These are phyloP conservation scores for Alectoris magna DNA, from an alignment of 2,797 vertebrate species.

Conservation along the genomic window DNA sequence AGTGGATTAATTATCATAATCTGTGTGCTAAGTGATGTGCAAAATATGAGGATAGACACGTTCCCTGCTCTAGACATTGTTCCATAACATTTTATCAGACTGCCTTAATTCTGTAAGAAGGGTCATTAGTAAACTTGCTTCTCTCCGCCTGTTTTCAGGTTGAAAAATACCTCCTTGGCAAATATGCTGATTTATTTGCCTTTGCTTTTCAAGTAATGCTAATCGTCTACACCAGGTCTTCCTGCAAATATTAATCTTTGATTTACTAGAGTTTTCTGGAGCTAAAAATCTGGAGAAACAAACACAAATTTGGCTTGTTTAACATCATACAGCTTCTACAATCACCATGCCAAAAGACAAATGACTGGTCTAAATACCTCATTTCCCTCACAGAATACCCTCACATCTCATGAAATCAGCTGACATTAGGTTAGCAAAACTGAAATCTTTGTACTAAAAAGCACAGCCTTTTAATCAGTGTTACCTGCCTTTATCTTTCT, in stretches of 20 bases:
- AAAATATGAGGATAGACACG: not conserved
- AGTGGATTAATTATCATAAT: not conserved
- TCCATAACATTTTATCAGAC: not conserved
- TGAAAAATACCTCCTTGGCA: constrained; percentile 65
- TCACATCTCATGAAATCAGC: not conserved
- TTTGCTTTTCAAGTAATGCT: constrained; percentile 61
- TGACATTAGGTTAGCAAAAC: not conserved
- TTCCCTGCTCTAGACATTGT: not conserved
- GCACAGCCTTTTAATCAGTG: not conserved
- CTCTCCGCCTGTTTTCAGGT: constrained; percentile 46
- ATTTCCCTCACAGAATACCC: not conserved
- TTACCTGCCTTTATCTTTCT: not conserved
- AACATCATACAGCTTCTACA: not conserved
- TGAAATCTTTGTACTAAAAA: not conserved
- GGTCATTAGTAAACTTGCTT: constrained; percentile 18
- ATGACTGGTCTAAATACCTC: not conserved
- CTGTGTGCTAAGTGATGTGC: not conserved
- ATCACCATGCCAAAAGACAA: accelerated
- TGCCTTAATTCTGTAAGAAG: not conserved
- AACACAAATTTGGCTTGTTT: not conserved
- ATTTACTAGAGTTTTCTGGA: not conserved
- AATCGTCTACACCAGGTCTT: constrained; percentile 49
- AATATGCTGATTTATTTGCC: constrained; percentile 32
- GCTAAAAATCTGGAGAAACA: not conserved
- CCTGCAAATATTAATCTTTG: constrained; percentile 8